phyloP scores from a whole-genome alignment of 2,113 vertebrate genomes.

The Geothlypis trichas region DNA sequence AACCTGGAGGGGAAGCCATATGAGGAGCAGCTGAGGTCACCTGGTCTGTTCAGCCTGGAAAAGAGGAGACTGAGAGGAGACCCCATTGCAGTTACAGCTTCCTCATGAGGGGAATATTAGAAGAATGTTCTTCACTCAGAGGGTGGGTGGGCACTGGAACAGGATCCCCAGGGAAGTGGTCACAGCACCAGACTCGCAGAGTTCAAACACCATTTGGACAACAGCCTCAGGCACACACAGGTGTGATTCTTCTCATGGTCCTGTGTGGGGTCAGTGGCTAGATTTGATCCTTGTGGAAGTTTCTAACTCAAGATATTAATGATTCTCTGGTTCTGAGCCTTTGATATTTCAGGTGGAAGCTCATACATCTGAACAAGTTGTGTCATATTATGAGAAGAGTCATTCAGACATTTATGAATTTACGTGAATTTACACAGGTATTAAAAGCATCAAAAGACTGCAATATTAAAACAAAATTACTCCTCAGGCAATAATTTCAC shows the following conservation, averaged over 20 bases:
- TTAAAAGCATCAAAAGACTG: background rate
- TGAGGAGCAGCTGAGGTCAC: background rate
- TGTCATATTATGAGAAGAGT: background rate
- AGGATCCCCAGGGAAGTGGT: background rate
- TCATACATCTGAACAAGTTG: background rate
- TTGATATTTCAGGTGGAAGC: background rate
- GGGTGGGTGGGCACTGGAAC: background rate
- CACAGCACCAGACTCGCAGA: background rate
- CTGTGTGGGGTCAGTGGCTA: fast-evolving
- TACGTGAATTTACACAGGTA: background rate
- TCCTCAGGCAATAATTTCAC: background rate
- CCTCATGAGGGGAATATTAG: fast-evolving
- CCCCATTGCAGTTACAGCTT: fast-evolving
- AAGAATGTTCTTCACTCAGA: background rate
- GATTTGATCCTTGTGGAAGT: background rate
- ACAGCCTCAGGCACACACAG: fast-evolving
- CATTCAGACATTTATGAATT: background rate
- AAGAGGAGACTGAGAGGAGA: background rate
- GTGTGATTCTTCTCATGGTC: background rate
- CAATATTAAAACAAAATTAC: background rate
- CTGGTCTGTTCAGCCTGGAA: background rate
- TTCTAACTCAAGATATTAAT: background rate
- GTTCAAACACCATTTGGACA: background rate
- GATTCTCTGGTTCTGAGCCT: background rate
- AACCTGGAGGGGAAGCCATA: fast-evolving